Conservation (phyloP, 2,888 invertebrate species). For the Aleiodes alternator region DNA sequence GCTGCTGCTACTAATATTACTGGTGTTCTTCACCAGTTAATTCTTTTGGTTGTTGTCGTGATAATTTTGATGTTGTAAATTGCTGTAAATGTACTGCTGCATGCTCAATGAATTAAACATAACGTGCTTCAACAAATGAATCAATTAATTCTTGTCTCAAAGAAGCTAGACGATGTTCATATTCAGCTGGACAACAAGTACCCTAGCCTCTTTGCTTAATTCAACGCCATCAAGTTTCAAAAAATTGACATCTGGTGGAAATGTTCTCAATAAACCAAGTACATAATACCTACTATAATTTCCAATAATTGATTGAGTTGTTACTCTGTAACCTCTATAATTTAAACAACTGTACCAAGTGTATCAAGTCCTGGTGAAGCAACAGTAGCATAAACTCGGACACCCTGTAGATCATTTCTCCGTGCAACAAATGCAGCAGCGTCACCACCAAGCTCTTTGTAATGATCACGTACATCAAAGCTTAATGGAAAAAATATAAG, state of each 20-base stretch:
- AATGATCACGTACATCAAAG: constrained; percentile 99
- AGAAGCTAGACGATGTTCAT: constrained; percentile 97
- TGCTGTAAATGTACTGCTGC: constrained; percentile 97
- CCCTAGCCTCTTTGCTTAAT: constrained; percentile 88
- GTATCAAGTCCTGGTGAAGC: constrained; percentile 97
- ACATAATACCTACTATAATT: constrained; percentile 99
- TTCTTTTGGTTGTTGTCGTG: constrained; percentile 75
- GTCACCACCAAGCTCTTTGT: constrained; percentile 98
- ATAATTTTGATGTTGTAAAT: constrained; percentile 82
- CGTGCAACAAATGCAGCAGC: constrained; percentile 98
- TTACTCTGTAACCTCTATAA: constrained; percentile 97
- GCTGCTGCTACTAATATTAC: no score
- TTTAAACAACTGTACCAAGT: constrained; percentile 98
- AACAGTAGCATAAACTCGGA: constrained; percentile 96
- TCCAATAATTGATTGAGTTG: constrained; percentile 99
- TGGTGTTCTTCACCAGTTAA: constrained; percentile 63
- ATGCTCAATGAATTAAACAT: constrained; percentile 96
- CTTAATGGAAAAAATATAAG: constrained; percentile 99
- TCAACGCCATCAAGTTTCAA: constrained; percentile 91
- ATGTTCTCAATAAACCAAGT: constrained; percentile 95
- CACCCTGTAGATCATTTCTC: constrained; percentile 90
- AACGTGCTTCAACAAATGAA: constrained; percentile 94
- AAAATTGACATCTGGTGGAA: constrained; percentile 99
- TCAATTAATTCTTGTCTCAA: constrained; percentile 97
- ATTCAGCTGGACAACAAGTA: constrained; percentile 94